phyloP scores from a whole-genome alignment of 2,113 vertebrate genomes.

The Lycaon pictus region DNA sequence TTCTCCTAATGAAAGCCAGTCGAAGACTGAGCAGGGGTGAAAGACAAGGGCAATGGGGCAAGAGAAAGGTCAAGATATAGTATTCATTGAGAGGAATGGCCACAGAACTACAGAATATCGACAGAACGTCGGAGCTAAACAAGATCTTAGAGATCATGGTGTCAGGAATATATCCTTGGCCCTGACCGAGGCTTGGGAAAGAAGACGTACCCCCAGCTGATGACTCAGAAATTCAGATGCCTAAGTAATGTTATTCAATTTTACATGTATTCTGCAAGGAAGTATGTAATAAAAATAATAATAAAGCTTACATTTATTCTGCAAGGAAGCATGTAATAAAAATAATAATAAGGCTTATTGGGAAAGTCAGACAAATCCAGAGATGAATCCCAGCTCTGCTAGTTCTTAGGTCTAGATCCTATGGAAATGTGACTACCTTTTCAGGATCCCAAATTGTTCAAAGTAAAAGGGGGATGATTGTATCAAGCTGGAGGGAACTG shows the following conservation, averaged over 20 bases:
- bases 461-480: background rate
- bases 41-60: conserved; percentile 7
- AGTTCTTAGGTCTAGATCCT: background rate
- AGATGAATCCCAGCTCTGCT: background rate
- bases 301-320: background rate
- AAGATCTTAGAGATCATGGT: conserved; percentile 48
- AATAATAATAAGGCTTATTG: background rate
- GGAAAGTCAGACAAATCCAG: background rate
- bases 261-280: background rate
- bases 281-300: background rate
- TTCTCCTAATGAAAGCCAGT: conserved; percentile 30
- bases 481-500: background rate
- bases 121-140: conserved; percentile 37
- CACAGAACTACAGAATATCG: conserved; percentile 33
- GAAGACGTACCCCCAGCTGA: background rate
- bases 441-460: background rate
- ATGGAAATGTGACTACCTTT: background rate
- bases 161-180: conserved; percentile 29
- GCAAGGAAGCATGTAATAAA: background rate
- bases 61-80: conserved; percentile 19
- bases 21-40: conserved; percentile 3
- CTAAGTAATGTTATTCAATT: background rate
- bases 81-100: conserved; percentile 51
- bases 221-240: background rate
- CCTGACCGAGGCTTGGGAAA: conserved; percentile 33